Conservation (phyloP, 2,888 invertebrate genomes). For the Noctuana brunneofusca region DNA sequence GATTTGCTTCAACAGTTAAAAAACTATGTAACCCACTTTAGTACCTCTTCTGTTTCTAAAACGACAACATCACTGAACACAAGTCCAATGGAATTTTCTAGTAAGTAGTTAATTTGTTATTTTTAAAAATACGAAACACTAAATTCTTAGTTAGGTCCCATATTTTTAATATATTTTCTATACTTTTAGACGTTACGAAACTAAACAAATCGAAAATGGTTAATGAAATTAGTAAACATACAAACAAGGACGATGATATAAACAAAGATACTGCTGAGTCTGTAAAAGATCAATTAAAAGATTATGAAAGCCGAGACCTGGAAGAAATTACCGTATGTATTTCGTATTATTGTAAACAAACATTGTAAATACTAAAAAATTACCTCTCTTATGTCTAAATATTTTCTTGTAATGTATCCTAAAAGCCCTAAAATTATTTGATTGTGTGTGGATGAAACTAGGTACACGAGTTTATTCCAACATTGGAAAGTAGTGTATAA, state of each 20-base stretch:
- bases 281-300: background rate
- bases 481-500: background rate
- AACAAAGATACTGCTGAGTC: background rate
- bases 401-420: no score
- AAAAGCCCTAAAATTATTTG: no score
- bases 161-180: background rate
- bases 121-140: background rate
- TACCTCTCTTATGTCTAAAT: no score
- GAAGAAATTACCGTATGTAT: conserved; percentile 23
- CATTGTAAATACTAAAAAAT: no score
- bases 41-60: background rate
- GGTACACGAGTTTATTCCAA: background rate
- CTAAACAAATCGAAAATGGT: background rate
- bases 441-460: no score
- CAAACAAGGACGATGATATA: background rate
- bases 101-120: background rate
- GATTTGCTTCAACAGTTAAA: background rate
- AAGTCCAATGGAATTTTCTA: background rate
- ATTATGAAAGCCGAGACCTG: conserved; percentile 10
- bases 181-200: background rate
- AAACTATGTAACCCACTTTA: background rate
- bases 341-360: background rate
- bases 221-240: background rate
- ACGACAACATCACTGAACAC: background rate
- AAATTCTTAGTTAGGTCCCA: background rate